These are phyloP conservation scores for Formicarius rufipectus DNA, from an alignment of 2,113 vertebrate species.

Conservation along the genomic window DNA sequence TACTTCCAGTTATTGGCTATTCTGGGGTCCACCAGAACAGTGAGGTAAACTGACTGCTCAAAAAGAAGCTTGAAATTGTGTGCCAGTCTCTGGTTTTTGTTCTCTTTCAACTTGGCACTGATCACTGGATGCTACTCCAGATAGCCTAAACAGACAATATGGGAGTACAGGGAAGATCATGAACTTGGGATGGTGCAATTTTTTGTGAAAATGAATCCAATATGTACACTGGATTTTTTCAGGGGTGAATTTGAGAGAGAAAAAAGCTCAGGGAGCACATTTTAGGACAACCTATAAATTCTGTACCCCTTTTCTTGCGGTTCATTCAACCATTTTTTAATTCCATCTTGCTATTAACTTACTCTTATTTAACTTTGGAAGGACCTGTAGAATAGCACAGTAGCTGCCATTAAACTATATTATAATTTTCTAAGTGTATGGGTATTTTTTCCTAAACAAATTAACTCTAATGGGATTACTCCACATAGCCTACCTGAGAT, in stretches of 20 bases:
- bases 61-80: not conserved
- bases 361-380: not conserved
- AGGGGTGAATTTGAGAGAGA: not conserved
- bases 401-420: not conserved
- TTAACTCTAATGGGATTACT: not conserved
- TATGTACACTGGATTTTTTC: not conserved
- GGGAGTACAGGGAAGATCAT: not conserved
- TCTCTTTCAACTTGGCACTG: not conserved
- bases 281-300: not conserved
- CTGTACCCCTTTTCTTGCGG: not conserved
- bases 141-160: not conserved
- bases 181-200: not conserved
- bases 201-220: not conserved
- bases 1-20: not conserved
- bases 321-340: not conserved
- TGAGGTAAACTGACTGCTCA: not conserved
- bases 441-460: not conserved
- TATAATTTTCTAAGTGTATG: not conserved
- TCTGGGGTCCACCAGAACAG: not conserved
- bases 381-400: not conserved
- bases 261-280: not conserved
- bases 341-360: not conserved
- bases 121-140: not conserved
- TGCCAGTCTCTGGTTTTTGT: not conserved
- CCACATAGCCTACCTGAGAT: not conserved